Percentiles rank a stretch among this genome's conserved stretches.
Conservation (phyloP, 2,888 invertebrate genomes). For the Tromatobia lineatoria region DNA sequence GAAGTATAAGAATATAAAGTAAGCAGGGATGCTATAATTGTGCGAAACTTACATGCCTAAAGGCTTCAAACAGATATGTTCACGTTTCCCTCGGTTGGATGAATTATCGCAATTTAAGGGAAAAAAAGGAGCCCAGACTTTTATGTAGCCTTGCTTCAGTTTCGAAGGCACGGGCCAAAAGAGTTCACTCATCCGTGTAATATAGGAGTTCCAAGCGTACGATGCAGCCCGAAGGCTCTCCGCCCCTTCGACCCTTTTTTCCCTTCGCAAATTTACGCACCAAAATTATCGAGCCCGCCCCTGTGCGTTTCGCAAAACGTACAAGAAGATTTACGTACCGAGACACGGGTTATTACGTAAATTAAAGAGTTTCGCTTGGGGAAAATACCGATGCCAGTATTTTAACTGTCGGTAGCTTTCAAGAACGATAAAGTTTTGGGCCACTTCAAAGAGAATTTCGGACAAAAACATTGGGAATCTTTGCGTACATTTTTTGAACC, state of each 20-base stretch:
- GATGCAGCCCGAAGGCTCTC: neutral
- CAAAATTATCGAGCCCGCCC: conserved; percentile 23
- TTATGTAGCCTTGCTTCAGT: neutral
- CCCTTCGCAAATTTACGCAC: conserved; percentile 18
- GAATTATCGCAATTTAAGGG: neutral
- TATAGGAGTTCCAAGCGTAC: neutral
- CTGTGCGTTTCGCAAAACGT: conserved; percentile 24
- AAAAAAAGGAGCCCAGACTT: neutral
- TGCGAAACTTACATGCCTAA: neutral
- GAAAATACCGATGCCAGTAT: conserved; percentile 7
- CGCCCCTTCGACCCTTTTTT: conserved; percentile 19
- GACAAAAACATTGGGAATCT: neutral
- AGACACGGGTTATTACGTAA: conserved; percentile 21
- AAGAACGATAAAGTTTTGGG: neutral
- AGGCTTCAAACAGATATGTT: neutral
- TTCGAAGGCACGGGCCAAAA: conserved; percentile 22
- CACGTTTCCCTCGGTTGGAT: neutral
- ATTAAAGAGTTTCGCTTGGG: conserved; percentile 21
- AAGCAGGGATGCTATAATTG: neutral
- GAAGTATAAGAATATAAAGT: neutral
- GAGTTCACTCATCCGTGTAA: conserved; percentile 12
- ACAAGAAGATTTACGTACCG: conserved; percentile 15
- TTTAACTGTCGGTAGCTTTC: conserved; percentile 16
- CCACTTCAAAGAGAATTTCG: neutral
- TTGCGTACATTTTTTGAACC: neutral